Conservation (phyloP, 2,797 vertebrate species). For the Karalla daura region DNA sequence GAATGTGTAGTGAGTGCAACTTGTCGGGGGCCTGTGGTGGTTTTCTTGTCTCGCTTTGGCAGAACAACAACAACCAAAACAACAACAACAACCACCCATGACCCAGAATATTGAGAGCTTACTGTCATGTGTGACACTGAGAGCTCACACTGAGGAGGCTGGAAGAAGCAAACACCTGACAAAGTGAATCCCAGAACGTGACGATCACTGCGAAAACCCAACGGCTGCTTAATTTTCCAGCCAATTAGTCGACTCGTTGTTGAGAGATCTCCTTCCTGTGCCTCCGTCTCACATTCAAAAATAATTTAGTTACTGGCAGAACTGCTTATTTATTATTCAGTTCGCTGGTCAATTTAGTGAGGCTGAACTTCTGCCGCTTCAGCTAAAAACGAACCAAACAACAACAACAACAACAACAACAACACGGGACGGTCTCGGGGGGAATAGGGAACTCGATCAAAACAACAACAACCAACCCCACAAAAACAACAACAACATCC, state of each 20-base stretch:
- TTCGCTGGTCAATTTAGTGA: constrained; percentile 24
- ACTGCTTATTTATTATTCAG: constrained; percentile 31
- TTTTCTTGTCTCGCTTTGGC: neutral
- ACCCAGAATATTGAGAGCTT: neutral
- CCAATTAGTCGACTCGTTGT: neutral
- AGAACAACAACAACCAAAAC: neutral
- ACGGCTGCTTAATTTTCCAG: neutral
- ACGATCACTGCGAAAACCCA: neutral
- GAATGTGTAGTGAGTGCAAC: neutral
- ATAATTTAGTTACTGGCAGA: neutral
- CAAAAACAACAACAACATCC: constrained; percentile 75
- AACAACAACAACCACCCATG: neutral
- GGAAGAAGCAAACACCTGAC: neutral
- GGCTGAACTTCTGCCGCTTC: constrained; percentile 31
- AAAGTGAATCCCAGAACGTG: neutral
- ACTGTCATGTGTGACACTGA: neutral
- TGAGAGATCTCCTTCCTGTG: neutral
- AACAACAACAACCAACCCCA: constrained; percentile 71
- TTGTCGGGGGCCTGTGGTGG: neutral
- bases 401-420: constrained; percentile 46
- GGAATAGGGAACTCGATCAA: constrained; percentile 66
- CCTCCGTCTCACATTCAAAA: neutral
- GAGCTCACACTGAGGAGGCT: neutral
- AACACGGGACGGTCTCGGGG: constrained; percentile 51
- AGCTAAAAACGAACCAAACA: constrained; percentile 62